Conservation (phyloP, 1,140 invertebrate genomes). For the Neoseiulus cucumeris region DNA sequence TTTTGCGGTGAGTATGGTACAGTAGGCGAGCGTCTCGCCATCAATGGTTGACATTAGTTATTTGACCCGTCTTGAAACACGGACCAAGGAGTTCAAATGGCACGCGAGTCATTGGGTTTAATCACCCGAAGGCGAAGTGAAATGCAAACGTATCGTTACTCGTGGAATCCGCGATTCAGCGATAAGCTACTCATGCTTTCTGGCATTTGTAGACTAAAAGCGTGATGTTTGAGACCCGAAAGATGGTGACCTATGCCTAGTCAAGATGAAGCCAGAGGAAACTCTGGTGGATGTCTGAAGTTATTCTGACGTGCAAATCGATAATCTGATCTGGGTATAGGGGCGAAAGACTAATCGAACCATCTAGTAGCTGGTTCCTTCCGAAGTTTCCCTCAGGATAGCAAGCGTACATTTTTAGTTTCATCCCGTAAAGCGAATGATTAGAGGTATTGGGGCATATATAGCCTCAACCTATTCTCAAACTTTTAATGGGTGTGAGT, state of each 20-base stretch:
- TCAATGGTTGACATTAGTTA: conserved; percentile 18
- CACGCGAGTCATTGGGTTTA: conserved; percentile 49
- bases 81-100: conserved; percentile 74
- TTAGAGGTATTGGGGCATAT: conserved; percentile 59
- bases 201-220: conserved; percentile 40
- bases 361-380: conserved; percentile 73
- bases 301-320: conserved; percentile 80
- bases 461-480: conserved; percentile 63
- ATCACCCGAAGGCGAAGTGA: conserved; percentile 43
- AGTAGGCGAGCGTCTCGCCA: not conserved
- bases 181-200: conserved; percentile 22
- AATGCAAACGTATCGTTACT: conserved; percentile 34
- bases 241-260: conserved; percentile 77
- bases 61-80: conserved; percentile 74
- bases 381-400: conserved; percentile 76
- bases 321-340: conserved; percentile 71
- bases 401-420: conserved; percentile 30
- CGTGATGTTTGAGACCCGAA: conserved; percentile 57
- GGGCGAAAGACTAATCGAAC: conserved; percentile 84
- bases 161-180: conserved; percentile 28
- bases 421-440: conserved; percentile 55
- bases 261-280: conserved; percentile 65
- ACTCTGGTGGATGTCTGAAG: conserved; percentile 65
- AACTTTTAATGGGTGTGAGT: conserved; percentile 67
- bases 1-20: not conserved